Base-by-base conservation (phyloP, 2,888 invertebrate species). In the Phragmatobia fuliginosa region DNA sequence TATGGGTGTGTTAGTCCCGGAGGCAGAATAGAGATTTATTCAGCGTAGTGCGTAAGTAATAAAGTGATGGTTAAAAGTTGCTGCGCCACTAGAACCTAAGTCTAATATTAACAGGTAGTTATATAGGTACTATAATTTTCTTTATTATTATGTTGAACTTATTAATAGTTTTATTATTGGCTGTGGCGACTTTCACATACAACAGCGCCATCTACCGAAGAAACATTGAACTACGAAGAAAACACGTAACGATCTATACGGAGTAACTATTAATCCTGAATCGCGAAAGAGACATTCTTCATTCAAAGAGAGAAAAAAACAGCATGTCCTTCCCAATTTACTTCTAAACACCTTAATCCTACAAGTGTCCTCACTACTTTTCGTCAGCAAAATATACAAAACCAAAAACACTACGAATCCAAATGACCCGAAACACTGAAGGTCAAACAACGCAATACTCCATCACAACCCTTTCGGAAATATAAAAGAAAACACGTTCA, bases 401-500 rank as follows among this genome's bases (percentile, higher is more conserved):
- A 56, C n/a, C n/a, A 21, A 25, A 25, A 38, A 61, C 25, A 62
- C 38, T 25, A 62, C 38, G 25, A 0, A 62, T 28, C 38, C 18
- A 41, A 62, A 62, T 62, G 25, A 8, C 10, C 18, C 10, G 21
- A 41, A 62, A 62, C 38, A 41, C 11, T 10, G 38, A 62, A 62
- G 62, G 62, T 38, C 62, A 31, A 32, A 59, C 56, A 38, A 28
- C 33, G 33, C 66, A 62, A 70, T 70, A 62, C 25, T 65, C 25
- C 64, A 69, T 69, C 60, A 45, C 62, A n/a, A 49, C 38, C 62
- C 63, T 66, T 70, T 16, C 58, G 70, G 62, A 52, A 36, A 70
- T 75, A 69, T 77, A 80, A 71, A 76, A 58, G 52, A 63, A 62
- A 70, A 66, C 64, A 58, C 64, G 79, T 78, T 66, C 81, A 80